A percentile compares a stretch with the other conserved stretches of the same genome.
Conservation (phyloP, 2,888 invertebrate species). For the Stenchaetothrips biformis region DNA sequence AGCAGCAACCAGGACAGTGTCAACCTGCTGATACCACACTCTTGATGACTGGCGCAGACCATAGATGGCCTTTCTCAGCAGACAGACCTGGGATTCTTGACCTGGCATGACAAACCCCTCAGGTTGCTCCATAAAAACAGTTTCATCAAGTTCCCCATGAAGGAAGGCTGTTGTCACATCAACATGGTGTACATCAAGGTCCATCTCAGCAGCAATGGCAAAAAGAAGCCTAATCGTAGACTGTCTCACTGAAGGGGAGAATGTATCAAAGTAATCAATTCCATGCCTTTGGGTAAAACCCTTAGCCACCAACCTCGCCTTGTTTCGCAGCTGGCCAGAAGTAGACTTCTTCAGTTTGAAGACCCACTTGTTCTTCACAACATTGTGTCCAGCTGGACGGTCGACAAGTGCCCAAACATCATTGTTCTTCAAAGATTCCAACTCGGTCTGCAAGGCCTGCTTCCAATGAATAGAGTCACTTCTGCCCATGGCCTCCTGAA, state of each 20-base stretch:
- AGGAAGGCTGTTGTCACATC: conserved; percentile 35
- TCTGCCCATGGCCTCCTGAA: too few relatives aligned
- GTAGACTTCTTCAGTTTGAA: too few relatives aligned
- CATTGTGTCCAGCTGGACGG: conserved; percentile 28
- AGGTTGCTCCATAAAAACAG: conserved; percentile 33
- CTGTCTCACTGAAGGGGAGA: conserved; percentile 33
- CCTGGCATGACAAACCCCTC: conserved; percentile 25
- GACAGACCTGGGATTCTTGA: conserved; percentile 32
- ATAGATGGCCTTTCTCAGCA: conserved; percentile 32
- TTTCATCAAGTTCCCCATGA: conserved; percentile 33
- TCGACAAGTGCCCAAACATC: conserved; percentile 43
- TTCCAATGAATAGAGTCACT: too few relatives aligned
- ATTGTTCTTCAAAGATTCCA: neutral
- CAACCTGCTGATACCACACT: conserved; percentile 31
- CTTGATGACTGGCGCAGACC: conserved; percentile 34
- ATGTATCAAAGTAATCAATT: conserved; percentile 36
- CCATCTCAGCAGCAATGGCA: conserved; percentile 31
- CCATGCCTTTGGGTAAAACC: conserved; percentile 34
- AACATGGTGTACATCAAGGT: conserved; percentile 34
- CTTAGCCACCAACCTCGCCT: too few relatives aligned
- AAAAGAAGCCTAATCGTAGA: conserved; percentile 32
- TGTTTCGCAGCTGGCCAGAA: too few relatives aligned
- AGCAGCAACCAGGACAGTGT: conserved; percentile 22
- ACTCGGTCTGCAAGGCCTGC: too few relatives aligned
- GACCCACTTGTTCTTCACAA: too few relatives aligned